These are phyloP conservation scores for Pseudomyrmex gracilis DNA, from an alignment of 1,140 invertebrate species.

Conservation along the genomic window DNA sequence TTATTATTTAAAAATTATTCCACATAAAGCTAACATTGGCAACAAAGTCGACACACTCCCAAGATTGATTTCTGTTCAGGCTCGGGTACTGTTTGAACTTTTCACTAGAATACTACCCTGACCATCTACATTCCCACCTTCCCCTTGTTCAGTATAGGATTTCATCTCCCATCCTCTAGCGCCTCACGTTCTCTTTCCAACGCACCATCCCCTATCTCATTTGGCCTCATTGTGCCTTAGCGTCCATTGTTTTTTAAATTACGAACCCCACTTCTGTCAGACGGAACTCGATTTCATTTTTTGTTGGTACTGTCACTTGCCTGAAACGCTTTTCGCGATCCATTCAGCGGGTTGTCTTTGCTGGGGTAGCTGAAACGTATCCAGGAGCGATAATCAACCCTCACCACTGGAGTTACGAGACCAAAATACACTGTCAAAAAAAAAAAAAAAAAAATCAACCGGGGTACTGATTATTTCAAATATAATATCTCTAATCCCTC, in stretches of 20 bases:
- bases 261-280: constrained; percentile 83
- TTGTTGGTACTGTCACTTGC: constrained; percentile 81
- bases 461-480: constrained; percentile 49
- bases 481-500: background rate
- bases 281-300: constrained; percentile 83
- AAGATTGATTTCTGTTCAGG: constrained; percentile 65
- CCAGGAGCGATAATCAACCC: constrained; percentile 66
- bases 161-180: constrained; percentile 78
- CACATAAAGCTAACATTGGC: background rate
- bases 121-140: constrained; percentile 75
- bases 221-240: constrained; percentile 84
- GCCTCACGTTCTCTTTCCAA: constrained; percentile 74
- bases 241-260: constrained; percentile 86
- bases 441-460: constrained; percentile 32
- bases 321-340: constrained; percentile 79
- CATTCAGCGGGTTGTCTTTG: constrained; percentile 66
- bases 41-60: background rate
- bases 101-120: constrained; percentile 78
- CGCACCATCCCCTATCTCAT: constrained; percentile 84
- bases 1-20: background rate
- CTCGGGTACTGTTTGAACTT: constrained; percentile 80
- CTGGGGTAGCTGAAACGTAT: constrained; percentile 63
- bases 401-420: constrained; percentile 6
- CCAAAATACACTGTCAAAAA: constrained; percentile 40
- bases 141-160: constrained; percentile 83